phyloP scores from a whole-genome alignment of 2,888 invertebrate genomes.

The Dendrolimus houi region DNA sequence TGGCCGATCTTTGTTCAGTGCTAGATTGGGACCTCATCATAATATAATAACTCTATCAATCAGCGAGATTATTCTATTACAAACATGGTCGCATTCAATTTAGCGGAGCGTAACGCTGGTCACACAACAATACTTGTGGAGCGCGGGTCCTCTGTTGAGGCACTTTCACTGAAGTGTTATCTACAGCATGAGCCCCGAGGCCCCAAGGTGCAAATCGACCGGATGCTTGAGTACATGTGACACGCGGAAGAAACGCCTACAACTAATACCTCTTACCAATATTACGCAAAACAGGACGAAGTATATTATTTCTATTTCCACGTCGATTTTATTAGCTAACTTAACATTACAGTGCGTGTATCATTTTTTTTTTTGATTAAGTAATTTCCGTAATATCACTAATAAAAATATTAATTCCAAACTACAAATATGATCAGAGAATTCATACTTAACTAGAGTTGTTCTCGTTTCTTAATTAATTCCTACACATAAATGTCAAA shows the following conservation, averaged over 20 bases:
- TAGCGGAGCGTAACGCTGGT: conserved; percentile 52
- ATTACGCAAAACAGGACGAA: conserved; percentile 23
- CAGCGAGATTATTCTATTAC: conserved; percentile 57
- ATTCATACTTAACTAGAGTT: neutral
- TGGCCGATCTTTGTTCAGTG: conserved; percentile 43
- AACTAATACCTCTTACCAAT: conserved; percentile 9
- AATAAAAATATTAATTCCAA: neutral
- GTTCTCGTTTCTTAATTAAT: neutral
- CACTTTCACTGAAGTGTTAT: conserved; percentile 52
- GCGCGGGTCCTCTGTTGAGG: conserved; percentile 26
- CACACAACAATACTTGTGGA: conserved; percentile 42
- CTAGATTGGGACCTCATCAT: conserved; percentile 52
- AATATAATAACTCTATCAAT: conserved; percentile 63
- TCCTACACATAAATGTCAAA: too few species aligned
- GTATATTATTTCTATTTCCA: conserved; percentile 1
- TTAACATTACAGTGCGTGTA: neutral
- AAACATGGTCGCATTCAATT: conserved; percentile 53
- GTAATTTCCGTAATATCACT: neutral
- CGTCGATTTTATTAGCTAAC: neutral
- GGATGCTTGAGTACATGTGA: conserved; percentile 20
- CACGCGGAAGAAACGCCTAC: conserved; percentile 13
- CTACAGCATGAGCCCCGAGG: conserved; percentile 25
- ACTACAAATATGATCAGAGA: neutral
- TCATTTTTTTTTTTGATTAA: neutral
- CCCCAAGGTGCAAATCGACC: conserved; percentile 11